These are phyloP conservation scores for Lycaon pictus DNA, from an alignment of 2,113 vertebrate genomes.

Conservation along the genomic window DNA sequence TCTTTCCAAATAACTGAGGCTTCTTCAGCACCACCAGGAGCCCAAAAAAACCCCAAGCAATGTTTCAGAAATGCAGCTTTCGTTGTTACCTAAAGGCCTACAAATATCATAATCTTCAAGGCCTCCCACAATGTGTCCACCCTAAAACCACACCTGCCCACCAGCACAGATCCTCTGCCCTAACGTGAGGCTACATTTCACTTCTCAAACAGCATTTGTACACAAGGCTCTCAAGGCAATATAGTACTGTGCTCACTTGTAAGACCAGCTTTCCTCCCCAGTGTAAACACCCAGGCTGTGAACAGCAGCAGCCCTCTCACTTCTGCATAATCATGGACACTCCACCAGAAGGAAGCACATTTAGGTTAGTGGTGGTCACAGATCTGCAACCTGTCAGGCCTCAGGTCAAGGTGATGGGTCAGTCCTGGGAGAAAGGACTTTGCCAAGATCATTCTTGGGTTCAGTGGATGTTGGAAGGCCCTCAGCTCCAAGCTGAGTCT, in stretches of 20 bases:
- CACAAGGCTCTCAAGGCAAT: neutral
- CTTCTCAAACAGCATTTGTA: neutral
- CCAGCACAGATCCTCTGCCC: neutral
- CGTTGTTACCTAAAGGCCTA: neutral
- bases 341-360: neutral
- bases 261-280: neutral
- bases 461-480: neutral
- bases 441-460: neutral
- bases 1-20: neutral
- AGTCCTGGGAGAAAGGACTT: neutral
- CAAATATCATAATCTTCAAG: neutral
- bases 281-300: neutral
- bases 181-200: neutral
- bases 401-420: neutral
- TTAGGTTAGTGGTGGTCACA: neutral
- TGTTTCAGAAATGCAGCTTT: neutral
- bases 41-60: neutral
- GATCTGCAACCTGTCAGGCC: neutral
- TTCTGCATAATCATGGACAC: neutral
- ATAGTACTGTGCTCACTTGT: neutral
- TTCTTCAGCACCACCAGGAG: neutral
- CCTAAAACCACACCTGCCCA: neutral
- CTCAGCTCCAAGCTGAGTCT: neutral
- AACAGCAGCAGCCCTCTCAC: neutral
- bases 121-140: neutral